Evolutionary conservation across 2,797 vertebrate species (phyloP), one percentile per base, ranked within the genome.

Genomic region (Buceros bicornis): DNA sequence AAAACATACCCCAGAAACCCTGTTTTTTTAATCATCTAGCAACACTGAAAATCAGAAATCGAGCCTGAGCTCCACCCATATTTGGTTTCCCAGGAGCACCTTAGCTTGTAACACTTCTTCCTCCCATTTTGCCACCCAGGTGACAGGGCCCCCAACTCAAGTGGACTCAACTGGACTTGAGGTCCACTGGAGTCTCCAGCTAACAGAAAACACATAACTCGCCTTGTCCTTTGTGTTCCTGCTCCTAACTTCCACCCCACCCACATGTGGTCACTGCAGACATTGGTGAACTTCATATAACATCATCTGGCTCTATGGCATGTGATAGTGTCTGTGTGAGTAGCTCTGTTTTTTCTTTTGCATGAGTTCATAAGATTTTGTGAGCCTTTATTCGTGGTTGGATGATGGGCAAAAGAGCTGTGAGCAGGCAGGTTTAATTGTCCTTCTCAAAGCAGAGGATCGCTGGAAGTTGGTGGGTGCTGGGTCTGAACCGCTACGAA

Each of bases 61-160:
- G 17, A 79, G 43, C 12, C 43, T 3, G 4, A 76, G 6, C 21
- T 85, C 65, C 31, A 40, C 16, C 51, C 13, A 0, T 54, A 29
- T n/a, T n/a, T 45, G 21, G 5, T 80, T 87, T 88, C 16, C 19
- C 26, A 42, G 42, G 21, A 67, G 5, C 24, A 4, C 7, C 25
- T 91, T 53, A 48, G 5, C 16, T 81, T 64, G 7, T 58, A 58
- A n/a, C n/a, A 19, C 18, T 37, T 57, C 33, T 11, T 62, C n/a
- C n/a, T 87, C 24, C 43, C 8, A 17, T 79, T 84, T 74, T 67
- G 33, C 50, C 20, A 17, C 13, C 8, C 19, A 7, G 24, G 16
- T 51, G 45, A 33, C 26, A 0, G 3, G 35, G 8, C 16, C 11
- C 12, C 13, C 19, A 56, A 0, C 19, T 40, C 33, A 37, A 4